Base-by-base conservation (phyloP, 1,140 invertebrate genomes). In the Aleiodes sp. region DNA sequence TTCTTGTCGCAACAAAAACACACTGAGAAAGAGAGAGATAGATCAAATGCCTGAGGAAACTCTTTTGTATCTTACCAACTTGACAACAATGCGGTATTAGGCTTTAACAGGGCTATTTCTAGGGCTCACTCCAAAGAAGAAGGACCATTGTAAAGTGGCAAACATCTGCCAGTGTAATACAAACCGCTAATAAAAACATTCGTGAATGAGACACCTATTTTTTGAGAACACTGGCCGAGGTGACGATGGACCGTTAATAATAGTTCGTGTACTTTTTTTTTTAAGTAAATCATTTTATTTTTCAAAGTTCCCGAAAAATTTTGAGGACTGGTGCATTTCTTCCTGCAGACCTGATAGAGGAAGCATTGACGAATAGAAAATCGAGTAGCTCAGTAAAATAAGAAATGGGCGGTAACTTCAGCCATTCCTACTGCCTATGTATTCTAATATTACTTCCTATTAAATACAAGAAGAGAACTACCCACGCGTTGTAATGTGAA, bases 151-250 rank as follows among this genome's bases (percentile, higher is more conserved):
- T 79, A 70, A 26, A 46, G 43, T 64, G 21, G 64, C 74, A 75
- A 78, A 83, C 83, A 85, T 85, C 82, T 85, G 83, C 79, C 79
- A 77, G 65, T 68, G 83, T 79, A 83, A 85, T 82, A 83, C 76
- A 83, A 84, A 83, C 82, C 77, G 79, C 83, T 83, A 85, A 83
- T 85, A 83, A 80, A 85, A 83, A 82, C 46, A 19, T 52, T 19
- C 46, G 16, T 3, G 46, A 24, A 35, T 4, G 46, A 52, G 26
- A n/a, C 16, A 52, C 12, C 16, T 24, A 52, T 52, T 52, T 52
- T 52, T 24, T 52, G 46, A 24, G 4, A 46, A 21, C 12, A 16
- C 19, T 12, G 26, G 21, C 26, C 19, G 21, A 12, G 46, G 26
- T 52, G 21, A 52, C 26, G 2, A 9, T 3, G 12, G 46, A 24